Base-by-base conservation (phyloP, 2,888 invertebrate genomes). In the Exocentrus adspersus region DNA sequence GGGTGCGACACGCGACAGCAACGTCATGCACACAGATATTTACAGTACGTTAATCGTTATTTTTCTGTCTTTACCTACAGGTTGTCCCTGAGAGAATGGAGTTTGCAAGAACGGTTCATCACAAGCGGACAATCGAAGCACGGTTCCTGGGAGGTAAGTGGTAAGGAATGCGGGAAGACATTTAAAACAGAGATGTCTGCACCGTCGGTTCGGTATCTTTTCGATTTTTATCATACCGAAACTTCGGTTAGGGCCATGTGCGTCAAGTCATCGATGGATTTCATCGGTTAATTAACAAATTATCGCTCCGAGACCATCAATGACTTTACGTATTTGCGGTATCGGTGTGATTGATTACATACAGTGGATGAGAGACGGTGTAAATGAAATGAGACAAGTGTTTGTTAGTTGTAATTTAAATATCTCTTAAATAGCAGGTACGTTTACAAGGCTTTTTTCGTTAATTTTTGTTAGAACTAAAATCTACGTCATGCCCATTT, bases 21-120 rank as follows among this genome's bases (percentile, higher is more conserved):
- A 53, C 17, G 68, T 73, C 79, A 80, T 80, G 79, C 79, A 79
- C 77, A 75, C 75, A 75, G 68, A 17, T 68, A 72, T 72, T 61
- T 60, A 69, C 65, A 67, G 43, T n/a, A n/a, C n/a, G n/a, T n/a
- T n/a, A n/a, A n/a, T n/a, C n/a, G n/a, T n/a, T n/a, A n/a, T n/a
- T n/a, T 54, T 45, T 16, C 32, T n/a, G 19, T 20, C 30, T 17
- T 32, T 57, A 16, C 37, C 37, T 62, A 32, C 28, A 32, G 28
- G 14, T 57, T 19, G 45, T 66, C 57, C 46, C 51, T 65, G 46
- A 62, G 46, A 62, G 16, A 53, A 64, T 70, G 72, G 70, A 70
- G 70, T 72, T 72, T 70, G 70, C 70, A 72, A 72, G 60, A 68
- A 72, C 70, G 72, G 63, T 68, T 70, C 50, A 60, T 32, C 65